phyloP scores from a whole-genome alignment of 2,888 invertebrate species.

The Notodromas monacha region DNA sequence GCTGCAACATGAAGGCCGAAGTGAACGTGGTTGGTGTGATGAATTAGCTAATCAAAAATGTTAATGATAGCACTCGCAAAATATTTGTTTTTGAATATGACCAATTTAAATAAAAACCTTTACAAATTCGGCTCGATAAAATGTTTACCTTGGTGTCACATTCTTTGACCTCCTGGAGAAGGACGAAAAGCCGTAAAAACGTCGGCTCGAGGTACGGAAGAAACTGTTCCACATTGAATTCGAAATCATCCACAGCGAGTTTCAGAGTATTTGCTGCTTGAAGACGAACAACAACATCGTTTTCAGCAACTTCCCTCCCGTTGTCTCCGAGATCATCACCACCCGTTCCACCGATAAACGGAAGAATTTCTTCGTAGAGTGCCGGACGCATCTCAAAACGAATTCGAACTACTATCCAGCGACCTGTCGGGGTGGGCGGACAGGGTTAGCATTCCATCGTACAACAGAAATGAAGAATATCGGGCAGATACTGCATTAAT shows the following conservation, averaged over 20 bases:
- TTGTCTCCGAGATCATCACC: conserved; percentile 15
- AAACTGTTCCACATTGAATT: conserved; percentile 57
- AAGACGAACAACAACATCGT: conserved; percentile 26
- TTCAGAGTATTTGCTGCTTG: conserved; percentile 54
- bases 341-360: background rate
- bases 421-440: conserved; percentile 11
- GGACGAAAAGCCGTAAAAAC: conserved; percentile 41
- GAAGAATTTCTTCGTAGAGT: conserved; percentile 25
- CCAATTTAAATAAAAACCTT: too few relatives aligned
- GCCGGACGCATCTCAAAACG: conserved; percentile 40
- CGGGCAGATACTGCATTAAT: too few relatives aligned
- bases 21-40: conserved; percentile 10
- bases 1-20: background rate
- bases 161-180: conserved; percentile 55
- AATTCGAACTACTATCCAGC: conserved; percentile 38
- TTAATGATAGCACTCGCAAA: conserved; percentile 1
- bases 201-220: conserved; percentile 42
- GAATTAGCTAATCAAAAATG: conserved; percentile 5
- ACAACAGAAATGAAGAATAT: too few relatives aligned
- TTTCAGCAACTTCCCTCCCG: too few relatives aligned
- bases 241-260: conserved; percentile 60
- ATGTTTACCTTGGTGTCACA: conserved; percentile 75
- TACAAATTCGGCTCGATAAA: too few relatives aligned
- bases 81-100: conserved; percentile 5
- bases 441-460: too few relatives aligned